Percentiles rank a stretch among this genome's conserved stretches.
Conservation (phyloP, 1,140 invertebrate species). For the Atta cephalotes region DNA sequence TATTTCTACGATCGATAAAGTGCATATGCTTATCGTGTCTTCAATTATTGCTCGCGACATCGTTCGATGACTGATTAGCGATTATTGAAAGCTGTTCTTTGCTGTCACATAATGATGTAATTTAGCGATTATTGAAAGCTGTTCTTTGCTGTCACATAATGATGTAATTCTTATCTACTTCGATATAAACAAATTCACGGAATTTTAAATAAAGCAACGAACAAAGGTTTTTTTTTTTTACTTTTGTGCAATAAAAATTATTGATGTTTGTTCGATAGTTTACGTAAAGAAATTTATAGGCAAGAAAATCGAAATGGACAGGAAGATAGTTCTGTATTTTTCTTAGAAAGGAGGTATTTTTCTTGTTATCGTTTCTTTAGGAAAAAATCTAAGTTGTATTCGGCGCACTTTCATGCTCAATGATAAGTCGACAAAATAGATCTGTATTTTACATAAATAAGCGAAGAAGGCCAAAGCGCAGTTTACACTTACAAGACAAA, state of each 20-base stretch:
- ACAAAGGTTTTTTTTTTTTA: background rate
- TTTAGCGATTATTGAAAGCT: slow-evolving; percentile 27
- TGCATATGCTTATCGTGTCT: slow-evolving; percentile 18
- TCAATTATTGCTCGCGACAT: slow-evolving; percentile 15
- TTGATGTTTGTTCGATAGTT: background rate
- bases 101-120: background rate
- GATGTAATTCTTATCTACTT: background rate
- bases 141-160: background rate
- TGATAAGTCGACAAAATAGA: background rate
- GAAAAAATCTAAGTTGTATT: background rate
- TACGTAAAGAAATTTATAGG: background rate
- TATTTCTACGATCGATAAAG: slow-evolving; percentile 43
- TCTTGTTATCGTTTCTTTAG: background rate
- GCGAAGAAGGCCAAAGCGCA: too few species aligned
- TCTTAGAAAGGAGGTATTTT: background rate
- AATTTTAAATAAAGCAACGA: background rate
- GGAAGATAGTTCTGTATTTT: background rate
- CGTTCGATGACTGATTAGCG: slow-evolving; percentile 53
- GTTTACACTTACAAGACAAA: too few species aligned
- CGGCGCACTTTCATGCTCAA: background rate
- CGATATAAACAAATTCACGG: background rate
- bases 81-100: background rate
- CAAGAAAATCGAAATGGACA: background rate
- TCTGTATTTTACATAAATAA: background rate
- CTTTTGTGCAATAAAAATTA: background rate